phyloP scores from a whole-genome alignment of 2,797 vertebrate species.

The Melopsittacus undulatus region DNA sequence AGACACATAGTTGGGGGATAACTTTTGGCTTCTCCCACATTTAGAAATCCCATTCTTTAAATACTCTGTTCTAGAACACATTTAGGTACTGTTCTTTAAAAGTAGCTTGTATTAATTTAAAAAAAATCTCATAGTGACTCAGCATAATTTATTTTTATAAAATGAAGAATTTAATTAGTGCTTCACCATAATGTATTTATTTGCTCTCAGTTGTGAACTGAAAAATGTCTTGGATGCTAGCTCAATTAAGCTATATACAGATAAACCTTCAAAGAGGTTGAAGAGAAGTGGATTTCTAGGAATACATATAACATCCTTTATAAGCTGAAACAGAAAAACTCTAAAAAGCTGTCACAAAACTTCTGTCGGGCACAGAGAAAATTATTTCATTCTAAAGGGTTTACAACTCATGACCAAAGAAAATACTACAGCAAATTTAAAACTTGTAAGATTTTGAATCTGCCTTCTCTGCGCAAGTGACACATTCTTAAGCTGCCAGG shows the following conservation, averaged over 20 bases:
- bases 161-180: conserved; percentile 1
- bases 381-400: neutral
- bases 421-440: neutral
- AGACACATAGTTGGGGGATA: fast-evolving
- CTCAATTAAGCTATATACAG: neutral
- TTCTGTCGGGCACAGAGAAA: neutral
- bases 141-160: neutral
- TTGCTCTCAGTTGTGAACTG: neutral
- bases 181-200: neutral
- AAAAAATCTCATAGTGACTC: neutral
- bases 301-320: neutral
- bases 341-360: neutral
- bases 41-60: neutral
- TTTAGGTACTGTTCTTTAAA: neutral
- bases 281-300: neutral
- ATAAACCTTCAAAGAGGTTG: neutral
- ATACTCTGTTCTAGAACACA: neutral
- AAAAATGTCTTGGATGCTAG: neutral
- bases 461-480: neutral
- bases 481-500: neutral
- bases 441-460: neutral
- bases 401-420: neutral
- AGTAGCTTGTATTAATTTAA: neutral
- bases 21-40: neutral
- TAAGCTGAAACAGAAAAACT: neutral